A percentile compares a stretch with the other conserved stretches of the same genome.
phyloP scores from a whole-genome alignment of 2,888 invertebrate species.

The Eristalis tenax region DNA sequence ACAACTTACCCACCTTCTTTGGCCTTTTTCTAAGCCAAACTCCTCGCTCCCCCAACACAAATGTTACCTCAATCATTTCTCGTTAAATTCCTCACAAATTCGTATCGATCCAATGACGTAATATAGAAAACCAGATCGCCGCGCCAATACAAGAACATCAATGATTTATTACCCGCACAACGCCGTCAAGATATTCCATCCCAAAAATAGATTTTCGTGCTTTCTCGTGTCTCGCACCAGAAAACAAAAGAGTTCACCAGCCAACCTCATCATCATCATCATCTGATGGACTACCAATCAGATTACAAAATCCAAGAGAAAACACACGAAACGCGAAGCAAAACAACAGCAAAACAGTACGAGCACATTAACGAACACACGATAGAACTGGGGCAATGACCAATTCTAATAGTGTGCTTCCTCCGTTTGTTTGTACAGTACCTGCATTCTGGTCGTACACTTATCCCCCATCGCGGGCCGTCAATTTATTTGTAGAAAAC shows the following conservation, averaged over 20 bases:
- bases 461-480: conserved; percentile 11
- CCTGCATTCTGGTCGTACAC: conserved; percentile 1
- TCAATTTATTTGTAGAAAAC: conserved; percentile 44
- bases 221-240: neutral
- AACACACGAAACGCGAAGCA: neutral
- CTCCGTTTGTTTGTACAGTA: conserved; percentile 24
- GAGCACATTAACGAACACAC: neutral
- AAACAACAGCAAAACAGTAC: neutral
- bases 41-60: neutral
- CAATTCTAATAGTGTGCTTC: conserved; percentile 39
- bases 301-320: neutral
- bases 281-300: conserved; percentile 15
- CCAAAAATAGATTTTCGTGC: neutral
- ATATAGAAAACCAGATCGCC: neutral
- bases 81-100: neutral
- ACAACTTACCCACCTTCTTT: too few relatives aligned
- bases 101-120: neutral
- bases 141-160: neutral
- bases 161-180: neutral
- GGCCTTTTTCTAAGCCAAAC: neutral
- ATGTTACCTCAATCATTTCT: neutral
- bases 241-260: conserved; percentile 7
- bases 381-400: conserved; percentile 44
- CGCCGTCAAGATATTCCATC: neutral
- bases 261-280: conserved; percentile 20